Percentiles rank a stretch among this genome's conserved stretches.
phyloP scores from a whole-genome alignment of 2,888 invertebrate genomes.

The Lymantria monacha region DNA sequence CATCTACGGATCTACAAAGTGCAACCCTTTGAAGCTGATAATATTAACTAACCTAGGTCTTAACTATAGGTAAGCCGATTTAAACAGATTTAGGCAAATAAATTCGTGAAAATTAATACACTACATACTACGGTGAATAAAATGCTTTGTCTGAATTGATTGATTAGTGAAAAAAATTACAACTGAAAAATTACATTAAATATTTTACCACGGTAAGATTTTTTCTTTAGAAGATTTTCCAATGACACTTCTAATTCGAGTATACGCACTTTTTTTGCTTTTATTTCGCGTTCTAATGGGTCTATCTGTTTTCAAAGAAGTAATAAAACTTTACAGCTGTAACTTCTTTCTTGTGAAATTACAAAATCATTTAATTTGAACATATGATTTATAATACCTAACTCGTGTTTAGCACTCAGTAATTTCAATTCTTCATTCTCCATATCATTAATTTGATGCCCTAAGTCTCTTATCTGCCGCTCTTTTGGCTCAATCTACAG shows the following conservation, averaged over 20 bases:
- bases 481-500: conserved; percentile 92
- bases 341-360: conserved; percentile 56
- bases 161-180: conserved; percentile 68
- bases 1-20: too few species aligned
- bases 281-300: conserved; percentile 92
- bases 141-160: background rate
- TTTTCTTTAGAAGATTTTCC: conserved; percentile 89
- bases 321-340: conserved; percentile 57
- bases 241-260: conserved; percentile 92
- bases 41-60: too few species aligned
- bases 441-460: conserved; percentile 91
- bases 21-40: too few species aligned
- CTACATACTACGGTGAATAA: conserved; percentile 10
- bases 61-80: too few species aligned
- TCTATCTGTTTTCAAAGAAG: conserved; percentile 84
- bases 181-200: conserved; percentile 52
- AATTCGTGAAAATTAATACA: conserved; percentile 27
- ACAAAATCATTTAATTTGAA: background rate
- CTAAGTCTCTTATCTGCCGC: conserved; percentile 89
- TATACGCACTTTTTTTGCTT: conserved; percentile 91
- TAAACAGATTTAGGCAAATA: background rate
- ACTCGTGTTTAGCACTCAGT: conserved; percentile 70
- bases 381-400: conserved; percentile 53
- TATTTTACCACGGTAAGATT: conserved; percentile 80
- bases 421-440: conserved; percentile 90